Percentiles rank a stretch among this genome's conserved stretches.
Evolutionary conservation across 1,140 invertebrate species (phyloP).

Genomic region (Phymastichus coffea): DNA sequence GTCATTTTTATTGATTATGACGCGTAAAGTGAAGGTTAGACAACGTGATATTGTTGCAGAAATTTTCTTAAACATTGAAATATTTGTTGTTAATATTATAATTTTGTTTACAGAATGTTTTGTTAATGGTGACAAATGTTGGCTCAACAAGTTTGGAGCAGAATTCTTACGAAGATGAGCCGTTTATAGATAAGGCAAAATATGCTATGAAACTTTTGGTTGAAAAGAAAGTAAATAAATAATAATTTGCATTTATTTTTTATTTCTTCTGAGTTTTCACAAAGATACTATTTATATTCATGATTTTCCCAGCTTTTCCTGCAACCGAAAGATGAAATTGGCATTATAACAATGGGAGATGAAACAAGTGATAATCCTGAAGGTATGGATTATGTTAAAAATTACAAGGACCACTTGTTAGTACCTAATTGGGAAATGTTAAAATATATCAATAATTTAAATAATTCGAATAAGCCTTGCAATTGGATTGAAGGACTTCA

Average conservation of each 20-base stretch:
- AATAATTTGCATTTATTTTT: no score
- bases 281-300: neutral
- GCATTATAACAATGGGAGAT: constrained; percentile 38
- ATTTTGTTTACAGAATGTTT: constrained; percentile 27
- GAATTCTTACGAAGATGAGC: constrained; percentile 12
- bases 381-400: constrained; percentile 12
- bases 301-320: constrained; percentile 35
- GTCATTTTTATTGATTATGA: no score
- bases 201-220: constrained; percentile 31
- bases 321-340: constrained; percentile 38
- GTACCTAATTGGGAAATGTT: constrained; percentile 37
- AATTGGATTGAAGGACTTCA: constrained; percentile 37
- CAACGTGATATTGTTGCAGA: no score
- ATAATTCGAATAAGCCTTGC: constrained; percentile 18
- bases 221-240: constrained; percentile 36
- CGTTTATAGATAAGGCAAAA: constrained; percentile 36
- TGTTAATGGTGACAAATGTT: constrained; percentile 33
- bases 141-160: constrained; percentile 15
- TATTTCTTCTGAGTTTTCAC: neutral
- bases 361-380: constrained; percentile 11
- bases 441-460: constrained; percentile 29
- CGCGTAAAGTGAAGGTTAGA: no score
- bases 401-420: constrained; percentile 22
- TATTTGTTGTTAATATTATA: neutral
- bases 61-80: no score